These are phyloP conservation scores for Pteropus alecto DNA, from an alignment of 2,113 vertebrate genomes.

Conservation along the genomic window DNA sequence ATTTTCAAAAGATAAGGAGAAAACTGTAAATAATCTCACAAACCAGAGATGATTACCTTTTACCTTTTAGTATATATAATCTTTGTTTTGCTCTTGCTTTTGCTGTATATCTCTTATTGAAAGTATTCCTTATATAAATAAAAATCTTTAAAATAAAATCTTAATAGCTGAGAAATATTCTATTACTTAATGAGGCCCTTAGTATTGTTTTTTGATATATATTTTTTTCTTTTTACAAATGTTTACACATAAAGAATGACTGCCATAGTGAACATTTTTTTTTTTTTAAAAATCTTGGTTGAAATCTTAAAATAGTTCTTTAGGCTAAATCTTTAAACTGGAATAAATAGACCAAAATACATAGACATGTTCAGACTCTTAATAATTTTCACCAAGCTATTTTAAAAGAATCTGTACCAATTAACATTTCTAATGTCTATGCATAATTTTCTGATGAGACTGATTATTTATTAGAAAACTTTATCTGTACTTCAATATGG, in stretches of 20 bases:
- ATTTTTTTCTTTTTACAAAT: background rate
- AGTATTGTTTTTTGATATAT: background rate
- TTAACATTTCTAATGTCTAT: background rate
- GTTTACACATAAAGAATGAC: background rate
- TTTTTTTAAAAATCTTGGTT: no score
- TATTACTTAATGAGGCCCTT: background rate
- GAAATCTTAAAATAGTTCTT: background rate
- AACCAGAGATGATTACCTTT: background rate
- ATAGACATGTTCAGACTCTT: background rate
- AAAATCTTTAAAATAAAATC: conserved; percentile 19
- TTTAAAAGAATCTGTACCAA: background rate
- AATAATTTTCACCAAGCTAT: background rate
- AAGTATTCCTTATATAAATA: background rate
- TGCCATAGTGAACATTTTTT: background rate
- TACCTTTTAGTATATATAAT: background rate
- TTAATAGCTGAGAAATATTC: background rate
- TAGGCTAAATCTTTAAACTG: background rate
- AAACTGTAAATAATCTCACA: background rate
- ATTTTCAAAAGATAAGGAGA: background rate
- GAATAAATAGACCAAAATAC: background rate
- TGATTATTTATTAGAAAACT: background rate
- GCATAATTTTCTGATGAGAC: conserved; percentile 15
- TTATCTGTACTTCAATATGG: background rate
- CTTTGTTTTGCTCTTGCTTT: background rate
- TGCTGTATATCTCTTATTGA: background rate